phyloP scores from a whole-genome alignment of 2,797 vertebrate species.

The Basileuterus tristriatus region DNA sequence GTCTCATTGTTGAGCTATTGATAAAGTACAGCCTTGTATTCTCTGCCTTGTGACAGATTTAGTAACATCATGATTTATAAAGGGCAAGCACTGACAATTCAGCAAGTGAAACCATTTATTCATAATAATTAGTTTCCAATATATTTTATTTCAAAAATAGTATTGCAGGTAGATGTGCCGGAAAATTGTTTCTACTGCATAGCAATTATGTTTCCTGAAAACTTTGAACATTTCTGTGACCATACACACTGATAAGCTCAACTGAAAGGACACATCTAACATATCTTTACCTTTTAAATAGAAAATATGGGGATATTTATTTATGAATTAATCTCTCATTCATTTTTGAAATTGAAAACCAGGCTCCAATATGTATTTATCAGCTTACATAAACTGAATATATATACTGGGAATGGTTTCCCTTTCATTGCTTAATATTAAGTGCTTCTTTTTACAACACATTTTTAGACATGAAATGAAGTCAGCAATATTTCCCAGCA shows the following conservation, averaged over 20 bases:
- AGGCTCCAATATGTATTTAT: background rate
- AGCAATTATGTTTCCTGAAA: background rate
- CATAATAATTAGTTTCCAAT: slow-evolving; percentile 67
- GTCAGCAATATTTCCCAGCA: background rate
- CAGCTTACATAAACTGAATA: background rate
- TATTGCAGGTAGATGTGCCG: background rate
- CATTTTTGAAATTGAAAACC: background rate
- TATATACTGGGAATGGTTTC: background rate
- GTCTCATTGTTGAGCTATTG: background rate
- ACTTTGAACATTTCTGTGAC: background rate
- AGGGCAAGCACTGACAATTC: slow-evolving; percentile 65
- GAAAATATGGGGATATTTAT: background rate
- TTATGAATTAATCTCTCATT: background rate
- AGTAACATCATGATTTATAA: slow-evolving; percentile 76
- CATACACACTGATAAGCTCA: background rate
- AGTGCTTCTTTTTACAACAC: background rate
- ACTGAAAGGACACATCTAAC: background rate
- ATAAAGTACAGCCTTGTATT: slow-evolving; percentile 63
- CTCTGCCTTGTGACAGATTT: slow-evolving; percentile 68
- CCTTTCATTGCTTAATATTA: background rate
- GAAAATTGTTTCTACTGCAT: background rate
- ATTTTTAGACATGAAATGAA: background rate
- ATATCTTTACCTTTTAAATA: background rate
- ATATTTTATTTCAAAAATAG: slow-evolving; percentile 74
- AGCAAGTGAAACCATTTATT: slow-evolving; percentile 61